Base-by-base conservation (phyloP, 2,113 vertebrate genomes). In the Osmerus eperlanus region DNA sequence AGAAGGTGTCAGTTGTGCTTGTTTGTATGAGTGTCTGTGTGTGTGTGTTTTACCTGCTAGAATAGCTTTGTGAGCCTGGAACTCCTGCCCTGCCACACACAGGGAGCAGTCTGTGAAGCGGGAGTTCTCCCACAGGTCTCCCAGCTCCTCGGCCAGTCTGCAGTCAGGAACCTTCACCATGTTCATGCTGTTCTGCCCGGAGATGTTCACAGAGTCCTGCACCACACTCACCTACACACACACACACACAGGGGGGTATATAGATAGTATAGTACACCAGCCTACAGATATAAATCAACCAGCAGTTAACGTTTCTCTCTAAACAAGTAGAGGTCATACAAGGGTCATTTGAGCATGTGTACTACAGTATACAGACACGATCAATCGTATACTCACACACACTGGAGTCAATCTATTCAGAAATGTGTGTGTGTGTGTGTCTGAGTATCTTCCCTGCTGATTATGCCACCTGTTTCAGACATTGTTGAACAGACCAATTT, bases 111-210 rank as follows among this genome's bases (percentile, higher is more conserved):
- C 94, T 0, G 95, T 96, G 90, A 96, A 97, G 70, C 95, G 91
- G 0, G 94, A 95, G 70, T 94, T 95, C 85, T 97, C 95, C 95
- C 95, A 97, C 56, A 96, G 87, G 32, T 94, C 95, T 63, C 95
- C 95, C 61, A 96, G 79, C 83, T 98, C 95, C 28, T 97, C 95
- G 0, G 95, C 95, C 90, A 96, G 84, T 58, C 95, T 91, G 84
- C 95, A 96, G 79, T 96, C 95, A 0, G 95, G 95, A 54, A 97
- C 94, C 90, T 94, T 97, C 81, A 97, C 94, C 94, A 93, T 95
- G 83, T 95, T 96, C 94, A 94, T 95, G 1, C 93, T 94, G 83
- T 96, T 96, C 91, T 96, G 95, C 1, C 94, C 95, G 0, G 95
- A 97, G 88, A 96, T 94, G 75, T 97, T 96, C 71, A 96, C 95